Base-by-base conservation (phyloP, 23 tunicate genomes). In the Diplosoma virens region DNA sequence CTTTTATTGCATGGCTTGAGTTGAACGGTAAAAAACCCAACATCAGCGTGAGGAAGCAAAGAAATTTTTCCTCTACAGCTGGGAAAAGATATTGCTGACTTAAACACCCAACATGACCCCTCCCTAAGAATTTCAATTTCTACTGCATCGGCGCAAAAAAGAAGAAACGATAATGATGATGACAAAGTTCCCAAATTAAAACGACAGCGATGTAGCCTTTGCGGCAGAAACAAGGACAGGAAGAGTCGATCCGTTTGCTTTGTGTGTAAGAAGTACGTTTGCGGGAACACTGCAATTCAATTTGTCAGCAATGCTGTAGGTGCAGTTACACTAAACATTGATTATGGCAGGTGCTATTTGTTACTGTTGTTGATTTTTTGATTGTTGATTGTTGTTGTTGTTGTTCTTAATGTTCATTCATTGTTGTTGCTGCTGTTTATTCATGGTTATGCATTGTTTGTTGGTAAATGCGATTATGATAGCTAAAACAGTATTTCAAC, bases 161-260 rank as follows among this genome's bases (percentile, higher is more conserved):
- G 23, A 58, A 58, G 65, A 58, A 58, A 58, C 65, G 65, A 58
- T n/a, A 22, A n/a, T 58, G 24, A 58, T 58, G 7, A 58, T 58
- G 65, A n/a, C 65, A 58, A 58, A 11, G 65, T 24, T 58, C 65
- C 65, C 65, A 58, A 11, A 58, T 58, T 58, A 58, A 58, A n/a
- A 58, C 65, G 23, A 58, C 65, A 11, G 65, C 65, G 23, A n/a
- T 58, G 65, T 58, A 58, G 65, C 65, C 65, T 58, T 58, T 58
- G 65, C 65, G 65, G n/a, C 16, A 58, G 65, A 58, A 58, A 58
- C 65, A 58, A 58, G n/a, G 65, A 58, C 65, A 58, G 23, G 65
- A 58, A 58, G 65, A 58, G 20, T 58, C 65, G 65, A 11, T 58
- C n/a, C 23, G 65, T 58, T 58, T n/a, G 65, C 65, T 20, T 41